A percentile compares a stretch with the other conserved stretches of the same genome.
phyloP scores from a whole-genome alignment of 2,113 vertebrate species.

The Leuciscus idus region DNA sequence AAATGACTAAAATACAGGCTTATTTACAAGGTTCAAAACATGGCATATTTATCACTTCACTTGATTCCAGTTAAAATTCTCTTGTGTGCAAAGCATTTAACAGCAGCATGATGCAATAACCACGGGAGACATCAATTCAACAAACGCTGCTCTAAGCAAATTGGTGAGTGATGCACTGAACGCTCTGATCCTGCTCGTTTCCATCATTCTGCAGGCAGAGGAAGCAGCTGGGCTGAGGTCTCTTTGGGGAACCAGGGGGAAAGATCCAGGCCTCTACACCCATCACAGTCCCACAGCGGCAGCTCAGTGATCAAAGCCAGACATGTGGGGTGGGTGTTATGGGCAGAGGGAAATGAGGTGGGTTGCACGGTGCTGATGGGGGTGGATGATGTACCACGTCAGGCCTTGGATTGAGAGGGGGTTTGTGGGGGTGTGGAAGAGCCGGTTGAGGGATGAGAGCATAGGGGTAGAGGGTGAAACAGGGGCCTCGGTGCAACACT shows the following conservation, averaged over 20 bases:
- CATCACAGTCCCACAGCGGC: constrained; percentile 44
- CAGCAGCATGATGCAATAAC: constrained; percentile 40
- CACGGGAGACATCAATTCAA: constrained; percentile 46
- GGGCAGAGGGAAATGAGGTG: constrained; percentile 34
- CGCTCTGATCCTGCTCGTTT: constrained; percentile 53
- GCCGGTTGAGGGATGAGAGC: neutral
- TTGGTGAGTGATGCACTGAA: constrained; percentile 37
- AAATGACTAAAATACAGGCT: constrained; percentile 1
- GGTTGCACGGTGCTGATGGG: constrained; percentile 9
- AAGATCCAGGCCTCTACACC: constrained; percentile 43
- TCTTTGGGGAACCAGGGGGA: constrained; percentile 42
- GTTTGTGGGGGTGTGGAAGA: neutral
- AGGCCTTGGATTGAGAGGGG: neutral
- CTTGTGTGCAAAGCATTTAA: constrained; percentile 25
- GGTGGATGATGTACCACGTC: neutral
- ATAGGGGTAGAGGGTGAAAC: neutral
- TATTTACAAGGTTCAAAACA: constrained; percentile 31
- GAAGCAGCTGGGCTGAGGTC: constrained; percentile 54
- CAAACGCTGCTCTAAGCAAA: constrained; percentile 25
- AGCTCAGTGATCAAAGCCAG: constrained; percentile 49
- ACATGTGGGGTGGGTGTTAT: constrained; percentile 33
- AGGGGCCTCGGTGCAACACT: neutral
- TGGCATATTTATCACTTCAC: constrained; percentile 29
- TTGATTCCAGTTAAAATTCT: constrained; percentile 42
- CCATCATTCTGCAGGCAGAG: constrained; percentile 52